phyloP scores from a whole-genome alignment of 1,140 invertebrate genomes.

The Drosophila takahashii region DNA sequence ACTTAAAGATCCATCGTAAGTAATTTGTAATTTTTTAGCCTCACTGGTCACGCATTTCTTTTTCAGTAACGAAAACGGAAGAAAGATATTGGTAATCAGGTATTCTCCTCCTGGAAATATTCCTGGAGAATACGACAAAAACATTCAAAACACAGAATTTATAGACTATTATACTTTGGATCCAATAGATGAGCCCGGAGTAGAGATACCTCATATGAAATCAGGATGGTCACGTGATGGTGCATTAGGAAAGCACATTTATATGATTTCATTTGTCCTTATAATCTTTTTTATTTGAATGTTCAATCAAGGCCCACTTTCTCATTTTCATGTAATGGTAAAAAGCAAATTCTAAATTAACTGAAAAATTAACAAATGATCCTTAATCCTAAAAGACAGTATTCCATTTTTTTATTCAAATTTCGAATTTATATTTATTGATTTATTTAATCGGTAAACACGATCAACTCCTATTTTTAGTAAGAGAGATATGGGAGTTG shows the following conservation, averaged over 20 bases:
- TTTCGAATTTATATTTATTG: too few relatives aligned
- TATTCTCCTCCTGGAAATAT: not conserved
- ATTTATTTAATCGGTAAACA: too few relatives aligned
- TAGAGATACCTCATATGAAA: too few relatives aligned
- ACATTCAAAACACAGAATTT: not conserved
- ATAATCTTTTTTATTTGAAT: not conserved
- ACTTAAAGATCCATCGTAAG: not conserved
- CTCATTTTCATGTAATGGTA: too few relatives aligned
- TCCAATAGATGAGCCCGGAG: not conserved
- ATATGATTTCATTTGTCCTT: not conserved
- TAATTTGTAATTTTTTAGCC: not conserved
- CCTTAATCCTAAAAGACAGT: too few relatives aligned
- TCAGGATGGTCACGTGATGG: not conserved
- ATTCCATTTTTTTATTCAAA: too few relatives aligned
- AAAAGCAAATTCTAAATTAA: too few relatives aligned
- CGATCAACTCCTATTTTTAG: too few relatives aligned
- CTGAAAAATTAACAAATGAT: too few relatives aligned
- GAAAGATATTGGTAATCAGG: constrained; percentile 5
- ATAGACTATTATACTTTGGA: not conserved
- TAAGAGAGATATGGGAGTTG: too few relatives aligned
- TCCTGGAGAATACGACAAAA: not conserved
- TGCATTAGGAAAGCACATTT: not conserved
- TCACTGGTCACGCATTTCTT: not conserved
- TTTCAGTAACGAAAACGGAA: not conserved
- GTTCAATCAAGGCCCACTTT: not conserved